These are phyloP conservation scores for Aleiodes leptofemur DNA, from an alignment of 2,888 invertebrate genomes.

Conservation along the genomic window DNA sequence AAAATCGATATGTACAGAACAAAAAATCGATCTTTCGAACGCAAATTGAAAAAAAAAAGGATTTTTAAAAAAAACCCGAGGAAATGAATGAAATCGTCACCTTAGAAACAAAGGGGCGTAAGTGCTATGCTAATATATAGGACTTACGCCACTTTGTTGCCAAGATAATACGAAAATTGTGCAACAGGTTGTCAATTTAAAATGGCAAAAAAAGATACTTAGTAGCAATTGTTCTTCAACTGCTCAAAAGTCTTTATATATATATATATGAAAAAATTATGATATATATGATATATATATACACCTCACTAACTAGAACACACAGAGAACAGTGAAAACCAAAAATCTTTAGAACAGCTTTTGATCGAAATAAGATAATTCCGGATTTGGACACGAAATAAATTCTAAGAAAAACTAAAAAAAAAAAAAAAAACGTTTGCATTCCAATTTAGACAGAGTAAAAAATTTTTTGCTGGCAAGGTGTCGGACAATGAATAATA, in stretches of 20 bases:
- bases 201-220: conserved; percentile 51
- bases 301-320: conserved; percentile 35
- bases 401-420: conserved; percentile 34
- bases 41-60: conserved; percentile 32
- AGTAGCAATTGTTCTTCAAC: conserved; percentile 53
- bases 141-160: too few relatives aligned
- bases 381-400: conserved; percentile 47
- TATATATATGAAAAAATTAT: conserved; percentile 3
- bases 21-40: conserved; percentile 48
- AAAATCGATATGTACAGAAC: conserved; percentile 46
- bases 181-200: conserved; percentile 24
- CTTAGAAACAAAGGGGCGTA: too few relatives aligned
- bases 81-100: background rate
- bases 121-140: too few relatives aligned
- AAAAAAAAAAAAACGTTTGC: background rate
- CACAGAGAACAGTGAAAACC: conserved; percentile 34
- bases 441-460: background rate
- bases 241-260: conserved; percentile 55
- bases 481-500: conserved; percentile 20
- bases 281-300: conserved; percentile 38
- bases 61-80: conserved; percentile 1
- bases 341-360: conserved; percentile 47
- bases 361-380: conserved; percentile 46
- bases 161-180: background rate
- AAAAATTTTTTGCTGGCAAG: conserved; percentile 6